Percentiles rank a stretch among this genome's conserved stretches.
phyloP scores from a whole-genome alignment of 2,113 vertebrate genomes.

The Pionites leucogaster region DNA sequence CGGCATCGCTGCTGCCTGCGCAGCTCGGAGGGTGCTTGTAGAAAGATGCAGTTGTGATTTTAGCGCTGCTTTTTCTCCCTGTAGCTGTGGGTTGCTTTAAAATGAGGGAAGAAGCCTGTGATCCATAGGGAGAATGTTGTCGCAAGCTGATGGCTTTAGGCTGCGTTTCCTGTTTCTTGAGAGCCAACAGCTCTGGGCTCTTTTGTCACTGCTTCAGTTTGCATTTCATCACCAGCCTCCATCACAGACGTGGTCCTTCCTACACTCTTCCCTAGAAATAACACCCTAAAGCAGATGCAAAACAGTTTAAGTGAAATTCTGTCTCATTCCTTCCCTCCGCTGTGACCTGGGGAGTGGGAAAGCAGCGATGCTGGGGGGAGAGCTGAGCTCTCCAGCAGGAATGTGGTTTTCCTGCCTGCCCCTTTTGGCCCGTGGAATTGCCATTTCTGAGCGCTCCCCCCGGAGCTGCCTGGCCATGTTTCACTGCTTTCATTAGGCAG shows the following conservation, averaged over 20 bases:
- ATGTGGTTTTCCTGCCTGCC: background rate
- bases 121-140: background rate
- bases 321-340: background rate
- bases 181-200: background rate
- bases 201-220: background rate
- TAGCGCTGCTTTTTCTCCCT: background rate
- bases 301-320: background rate
- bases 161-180: background rate
- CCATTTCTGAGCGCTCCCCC: background rate
- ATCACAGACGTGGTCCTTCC: background rate
- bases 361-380: background rate
- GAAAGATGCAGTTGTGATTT: background rate
- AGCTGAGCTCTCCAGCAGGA: background rate
- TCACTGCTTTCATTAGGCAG: background rate
- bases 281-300: background rate
- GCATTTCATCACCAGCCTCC: background rate
- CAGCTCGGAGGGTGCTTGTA: background rate
- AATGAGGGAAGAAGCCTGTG: background rate
- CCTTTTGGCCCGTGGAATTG: background rate
- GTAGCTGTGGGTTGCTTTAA: fast-evolving
- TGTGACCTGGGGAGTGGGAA: background rate
- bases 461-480: background rate
- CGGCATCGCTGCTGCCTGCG: fast-evolving
- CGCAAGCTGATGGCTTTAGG: background rate
- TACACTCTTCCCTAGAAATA: background rate